A percentile compares a stretch with the other conserved stretches of the same genome.
phyloP scores from a whole-genome alignment of 2,113 vertebrate species.

The Australoheros scitulus region DNA sequence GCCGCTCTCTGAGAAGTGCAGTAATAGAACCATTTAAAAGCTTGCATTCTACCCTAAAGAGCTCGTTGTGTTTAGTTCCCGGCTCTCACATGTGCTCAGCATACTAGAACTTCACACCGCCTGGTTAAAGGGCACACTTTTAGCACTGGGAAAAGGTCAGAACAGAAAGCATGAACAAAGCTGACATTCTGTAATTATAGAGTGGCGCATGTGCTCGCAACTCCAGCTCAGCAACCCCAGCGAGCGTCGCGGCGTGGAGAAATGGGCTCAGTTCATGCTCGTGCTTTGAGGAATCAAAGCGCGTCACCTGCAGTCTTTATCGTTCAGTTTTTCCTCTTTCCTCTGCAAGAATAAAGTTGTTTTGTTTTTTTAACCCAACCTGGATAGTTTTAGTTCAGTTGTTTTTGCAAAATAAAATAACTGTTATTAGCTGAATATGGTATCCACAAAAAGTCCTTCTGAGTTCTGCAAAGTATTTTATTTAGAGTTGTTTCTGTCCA shows the following conservation, averaged over 20 bases:
- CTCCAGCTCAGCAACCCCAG: constrained; percentile 8
- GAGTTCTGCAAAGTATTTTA: background rate
- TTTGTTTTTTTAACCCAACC: background rate
- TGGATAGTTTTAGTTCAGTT: background rate
- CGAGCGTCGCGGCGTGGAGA: background rate
- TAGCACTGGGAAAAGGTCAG: constrained; percentile 69
- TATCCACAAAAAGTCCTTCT: background rate
- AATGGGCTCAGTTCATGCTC: background rate
- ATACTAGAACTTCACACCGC: constrained; percentile 19
- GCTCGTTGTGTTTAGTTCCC: constrained; percentile 3
- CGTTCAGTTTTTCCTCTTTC: background rate
- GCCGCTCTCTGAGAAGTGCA: background rate
- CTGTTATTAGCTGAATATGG: background rate
- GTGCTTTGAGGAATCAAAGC: background rate
- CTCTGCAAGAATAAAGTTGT: background rate
- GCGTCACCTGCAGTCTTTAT: background rate
- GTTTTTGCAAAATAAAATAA: background rate
- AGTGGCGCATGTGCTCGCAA: constrained; percentile 5
- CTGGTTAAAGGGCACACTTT: constrained; percentile 66
- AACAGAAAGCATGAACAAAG: constrained; percentile 65
- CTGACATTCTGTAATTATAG: constrained; percentile 74
- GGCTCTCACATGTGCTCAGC: constrained; percentile 32
- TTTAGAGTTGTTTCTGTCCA: background rate
- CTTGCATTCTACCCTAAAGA: constrained; percentile 34
- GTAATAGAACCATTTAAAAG: constrained; percentile 52